Percentiles rank a stretch among this genome's conserved stretches.
These are phyloP conservation scores for Myiopsitta monachus DNA, from an alignment of 2,113 vertebrate genomes.

Conservation along the genomic window DNA sequence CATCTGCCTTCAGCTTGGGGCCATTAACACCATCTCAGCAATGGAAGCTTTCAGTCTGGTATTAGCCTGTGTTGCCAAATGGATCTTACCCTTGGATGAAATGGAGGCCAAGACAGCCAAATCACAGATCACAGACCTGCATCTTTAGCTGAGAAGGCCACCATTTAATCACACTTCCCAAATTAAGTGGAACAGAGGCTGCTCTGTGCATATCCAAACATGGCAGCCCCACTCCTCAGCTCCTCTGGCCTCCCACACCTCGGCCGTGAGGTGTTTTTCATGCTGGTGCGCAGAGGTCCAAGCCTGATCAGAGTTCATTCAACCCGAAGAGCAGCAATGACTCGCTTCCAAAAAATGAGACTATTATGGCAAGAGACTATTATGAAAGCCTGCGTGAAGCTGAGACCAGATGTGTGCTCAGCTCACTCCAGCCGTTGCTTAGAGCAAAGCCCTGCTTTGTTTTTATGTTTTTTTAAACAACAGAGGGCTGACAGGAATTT, in stretches of 20 bases:
- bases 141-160: background rate
- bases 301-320: slow-evolving; percentile 22
- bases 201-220: background rate
- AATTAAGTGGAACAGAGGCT: background rate
- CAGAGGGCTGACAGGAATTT: background rate
- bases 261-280: background rate
- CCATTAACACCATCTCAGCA: background rate
- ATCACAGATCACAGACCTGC: background rate
- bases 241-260: background rate
- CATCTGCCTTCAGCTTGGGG: background rate
- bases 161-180: background rate
- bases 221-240: background rate
- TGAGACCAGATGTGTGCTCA: slow-evolving; percentile 24
- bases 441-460: background rate
- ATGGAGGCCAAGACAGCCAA: fast-evolving
- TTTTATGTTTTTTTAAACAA: slow-evolving; percentile 1
- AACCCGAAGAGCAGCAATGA: background rate
- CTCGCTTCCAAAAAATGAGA: slow-evolving; percentile 21
- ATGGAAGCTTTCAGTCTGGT: background rate
- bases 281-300: background rate
- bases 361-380: slow-evolving; percentile 15
- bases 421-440: slow-evolving; percentile 17
- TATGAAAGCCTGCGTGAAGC: slow-evolving; percentile 8
- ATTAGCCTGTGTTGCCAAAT: background rate
- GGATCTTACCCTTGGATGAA: background rate